Percentiles rank a stretch among this genome's conserved stretches.
Conservation (phyloP, 2,113 vertebrate genomes). For the Girardinichthys multiradiatus region DNA sequence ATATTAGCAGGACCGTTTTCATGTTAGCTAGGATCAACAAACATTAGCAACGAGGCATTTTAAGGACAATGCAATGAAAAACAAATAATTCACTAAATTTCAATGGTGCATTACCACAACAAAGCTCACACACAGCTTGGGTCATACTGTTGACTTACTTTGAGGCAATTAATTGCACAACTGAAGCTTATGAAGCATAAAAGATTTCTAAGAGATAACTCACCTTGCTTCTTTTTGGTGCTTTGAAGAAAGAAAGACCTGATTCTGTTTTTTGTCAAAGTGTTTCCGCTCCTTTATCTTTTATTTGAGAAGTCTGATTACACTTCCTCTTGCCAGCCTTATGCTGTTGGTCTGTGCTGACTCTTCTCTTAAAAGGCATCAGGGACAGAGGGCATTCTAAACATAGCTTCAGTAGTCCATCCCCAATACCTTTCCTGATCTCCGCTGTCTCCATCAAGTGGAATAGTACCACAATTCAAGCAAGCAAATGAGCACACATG, state of each 20-base stretch:
- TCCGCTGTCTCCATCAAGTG: background rate
- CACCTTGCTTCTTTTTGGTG: slow-evolving; percentile 34
- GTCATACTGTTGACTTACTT: slow-evolving; percentile 1
- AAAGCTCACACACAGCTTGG: background rate
- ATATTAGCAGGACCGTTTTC: slow-evolving; percentile 13
- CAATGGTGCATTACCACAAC: slow-evolving; percentile 13
- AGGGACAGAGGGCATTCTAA: slow-evolving; percentile 36
- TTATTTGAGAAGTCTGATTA: slow-evolving; percentile 58
- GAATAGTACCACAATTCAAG: background rate
- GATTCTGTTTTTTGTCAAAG: slow-evolving; percentile 34
- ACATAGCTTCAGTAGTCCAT: slow-evolving; percentile 43
- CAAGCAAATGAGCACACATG: background rate
- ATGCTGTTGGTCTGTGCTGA: slow-evolving; percentile 13
- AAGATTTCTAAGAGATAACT: slow-evolving; percentile 45
- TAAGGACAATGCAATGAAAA: background rate
- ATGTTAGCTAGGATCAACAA: slow-evolving; percentile 5
- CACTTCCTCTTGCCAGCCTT: slow-evolving; percentile 21
- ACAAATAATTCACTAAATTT: slow-evolving; percentile 13
- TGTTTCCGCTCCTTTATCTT: slow-evolving; percentile 33
- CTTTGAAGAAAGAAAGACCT: background rate
- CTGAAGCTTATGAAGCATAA: slow-evolving; percentile 17
- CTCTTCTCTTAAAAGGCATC: slow-evolving; percentile 65
- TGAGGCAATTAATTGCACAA: slow-evolving; percentile 9
- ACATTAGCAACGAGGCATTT: background rate
- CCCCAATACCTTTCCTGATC: background rate